Conservation (phyloP, 1,140 invertebrate species). For the Wasmannia auropunctata region DNA sequence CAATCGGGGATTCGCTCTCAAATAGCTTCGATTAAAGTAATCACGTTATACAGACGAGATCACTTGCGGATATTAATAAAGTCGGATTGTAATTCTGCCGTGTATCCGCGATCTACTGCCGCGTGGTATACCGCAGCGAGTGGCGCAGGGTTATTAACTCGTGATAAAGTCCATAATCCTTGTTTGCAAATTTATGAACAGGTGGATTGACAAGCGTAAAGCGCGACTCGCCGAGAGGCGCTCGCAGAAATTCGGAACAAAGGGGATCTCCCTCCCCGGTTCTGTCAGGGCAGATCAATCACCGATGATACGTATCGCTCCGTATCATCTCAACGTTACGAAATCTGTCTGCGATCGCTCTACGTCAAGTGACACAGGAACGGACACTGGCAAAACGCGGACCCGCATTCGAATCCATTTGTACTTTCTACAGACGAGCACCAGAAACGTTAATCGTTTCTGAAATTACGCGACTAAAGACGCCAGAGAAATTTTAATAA, state of each 20-base stretch:
- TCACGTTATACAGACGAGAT: neutral
- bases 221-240: neutral
- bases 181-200: constrained; percentile 46
- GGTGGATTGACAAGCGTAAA: constrained; percentile 37
- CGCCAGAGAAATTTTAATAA: neutral
- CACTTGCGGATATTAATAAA: neutral
- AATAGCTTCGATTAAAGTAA: neutral
- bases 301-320: neutral
- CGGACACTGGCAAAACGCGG: neutral
- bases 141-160: neutral
- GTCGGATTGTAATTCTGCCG: neutral
- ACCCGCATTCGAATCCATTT: neutral
- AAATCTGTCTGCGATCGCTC: neutral
- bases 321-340: neutral
- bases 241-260: constrained; percentile 5
- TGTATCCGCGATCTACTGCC: neutral
- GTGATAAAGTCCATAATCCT: constrained; percentile 39
- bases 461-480: neutral
- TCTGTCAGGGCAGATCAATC: neutral
- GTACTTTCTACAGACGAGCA: neutral
- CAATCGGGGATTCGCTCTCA: neutral
- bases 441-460: neutral
- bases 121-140: neutral
- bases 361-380: neutral
- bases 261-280: neutral